A percentile compares a stretch with the other conserved stretches of the same genome.
Conservation (phyloP, 2,113 vertebrate species). For the Eublepharis macularius region DNA sequence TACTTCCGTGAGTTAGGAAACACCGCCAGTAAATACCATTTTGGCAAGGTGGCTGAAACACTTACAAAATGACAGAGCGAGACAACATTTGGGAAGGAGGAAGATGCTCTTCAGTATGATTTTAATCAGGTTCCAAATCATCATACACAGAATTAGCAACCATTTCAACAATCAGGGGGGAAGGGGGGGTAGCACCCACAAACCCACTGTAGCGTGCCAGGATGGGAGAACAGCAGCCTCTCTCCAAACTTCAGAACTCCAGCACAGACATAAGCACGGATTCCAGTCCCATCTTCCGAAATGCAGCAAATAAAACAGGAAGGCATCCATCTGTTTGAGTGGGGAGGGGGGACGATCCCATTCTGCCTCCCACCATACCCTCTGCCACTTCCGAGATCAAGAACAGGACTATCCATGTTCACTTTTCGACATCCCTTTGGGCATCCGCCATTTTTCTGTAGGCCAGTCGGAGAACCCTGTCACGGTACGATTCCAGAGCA, state of each 20-base stretch:
- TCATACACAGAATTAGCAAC: not conserved
- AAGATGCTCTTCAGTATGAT: not conserved
- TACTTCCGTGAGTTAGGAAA: too few species aligned
- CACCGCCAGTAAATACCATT: too few species aligned
- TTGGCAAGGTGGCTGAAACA: too few species aligned
- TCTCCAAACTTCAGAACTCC: too few species aligned
- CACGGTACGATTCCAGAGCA: not conserved
- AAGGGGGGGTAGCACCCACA: too few species aligned
- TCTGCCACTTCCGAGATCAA: not conserved
- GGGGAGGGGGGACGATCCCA: fast-evolving
- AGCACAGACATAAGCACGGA: not conserved
- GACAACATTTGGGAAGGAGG: too few species aligned
- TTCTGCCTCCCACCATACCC: not conserved
- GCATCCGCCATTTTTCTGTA: too few species aligned
- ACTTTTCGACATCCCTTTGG: not conserved
- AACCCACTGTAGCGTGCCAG: fast-evolving
- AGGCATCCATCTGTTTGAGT: not conserved
- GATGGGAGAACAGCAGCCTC: not conserved
- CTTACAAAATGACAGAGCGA: not conserved
- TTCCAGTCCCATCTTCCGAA: not conserved
- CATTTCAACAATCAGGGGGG: too few species aligned
- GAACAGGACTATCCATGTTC: not conserved
- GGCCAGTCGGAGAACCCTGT: fast-evolving
- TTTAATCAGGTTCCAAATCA: constrained; percentile 13
- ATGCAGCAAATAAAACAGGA: too few species aligned